phyloP scores from a whole-genome alignment of 1,140 invertebrate species.

The Drosophila tani region DNA sequence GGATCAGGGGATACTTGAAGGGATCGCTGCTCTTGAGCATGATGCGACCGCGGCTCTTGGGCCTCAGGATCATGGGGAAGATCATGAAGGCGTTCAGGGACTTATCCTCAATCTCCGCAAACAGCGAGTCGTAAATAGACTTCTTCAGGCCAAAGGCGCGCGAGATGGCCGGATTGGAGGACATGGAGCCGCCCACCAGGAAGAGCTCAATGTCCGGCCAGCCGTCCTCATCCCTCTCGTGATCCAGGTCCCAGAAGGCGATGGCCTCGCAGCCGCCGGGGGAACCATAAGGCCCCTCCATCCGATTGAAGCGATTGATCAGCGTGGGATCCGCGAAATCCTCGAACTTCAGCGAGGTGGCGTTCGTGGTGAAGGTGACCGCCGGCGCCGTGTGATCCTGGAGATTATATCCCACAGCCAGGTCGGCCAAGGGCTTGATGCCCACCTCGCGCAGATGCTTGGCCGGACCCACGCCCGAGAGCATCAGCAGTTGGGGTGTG shows the following conservation, averaged over 20 bases:
- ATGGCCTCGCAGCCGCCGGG: constrained; percentile 93
- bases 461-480: constrained; percentile 92
- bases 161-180: constrained; percentile 86
- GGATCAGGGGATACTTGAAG: constrained; percentile 91
- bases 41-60: constrained; percentile 90
- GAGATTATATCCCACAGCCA: constrained; percentile 91
- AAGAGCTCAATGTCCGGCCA: constrained; percentile 92
- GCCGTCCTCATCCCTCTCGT: constrained; percentile 87
- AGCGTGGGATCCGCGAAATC: constrained; percentile 72
- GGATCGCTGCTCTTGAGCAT: constrained; percentile 89
- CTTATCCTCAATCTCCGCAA: constrained; percentile 85
- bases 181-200: constrained; percentile 87
- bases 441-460: constrained; percentile 88
- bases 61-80: constrained; percentile 90
- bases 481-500: constrained; percentile 91
- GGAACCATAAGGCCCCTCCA: constrained; percentile 90
- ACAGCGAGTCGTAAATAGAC: constrained; percentile 86
- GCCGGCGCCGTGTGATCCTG: constrained; percentile 92
- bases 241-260: constrained; percentile 90
- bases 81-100: constrained; percentile 87
- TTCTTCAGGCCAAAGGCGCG: constrained; percentile 87
- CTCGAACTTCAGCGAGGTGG: constrained; percentile 84
- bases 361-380: constrained; percentile 89
- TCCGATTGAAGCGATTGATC: constrained; percentile 79
- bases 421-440: constrained; percentile 89